These are phyloP conservation scores for Premnoplex brunnescens DNA, from an alignment of 2,797 vertebrate genomes.

Conservation along the genomic window DNA sequence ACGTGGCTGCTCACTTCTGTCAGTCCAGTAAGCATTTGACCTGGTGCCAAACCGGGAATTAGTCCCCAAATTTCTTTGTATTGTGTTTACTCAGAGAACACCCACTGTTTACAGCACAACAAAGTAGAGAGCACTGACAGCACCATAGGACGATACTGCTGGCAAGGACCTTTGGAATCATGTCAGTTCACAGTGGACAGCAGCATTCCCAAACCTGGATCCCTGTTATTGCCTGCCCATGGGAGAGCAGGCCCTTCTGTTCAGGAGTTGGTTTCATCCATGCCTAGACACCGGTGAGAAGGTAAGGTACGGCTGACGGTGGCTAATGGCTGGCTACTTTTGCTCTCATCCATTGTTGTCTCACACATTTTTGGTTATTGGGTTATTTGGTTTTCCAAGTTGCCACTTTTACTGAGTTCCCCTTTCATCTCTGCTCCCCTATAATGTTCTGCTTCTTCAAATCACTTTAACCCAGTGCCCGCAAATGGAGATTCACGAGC, in stretches of 20 bases:
- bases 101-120: not conserved
- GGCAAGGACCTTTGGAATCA: not conserved
- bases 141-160: not conserved
- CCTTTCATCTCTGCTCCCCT: not conserved
- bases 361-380: not conserved
- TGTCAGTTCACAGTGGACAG: not conserved
- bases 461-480: not conserved
- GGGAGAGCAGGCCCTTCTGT: not conserved
- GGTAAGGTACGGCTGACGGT: not conserved
- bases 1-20: not conserved
- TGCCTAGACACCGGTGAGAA: fast-evolving
- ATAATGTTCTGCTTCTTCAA: not conserved
- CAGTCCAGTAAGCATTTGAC: not conserved
- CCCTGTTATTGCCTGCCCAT: not conserved
- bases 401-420: not conserved
- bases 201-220: not conserved
- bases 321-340: not conserved
- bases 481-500: not conserved
- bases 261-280: not conserved
- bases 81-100: not conserved
- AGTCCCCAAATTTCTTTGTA: not conserved
- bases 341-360: not conserved
- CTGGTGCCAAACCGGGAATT: not conserved
- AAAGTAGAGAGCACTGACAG: not conserved
- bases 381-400: not conserved